These are phyloP conservation scores for Opisthocomus hoazin DNA, from an alignment of 2,113 vertebrate genomes.

Conservation along the genomic window DNA sequence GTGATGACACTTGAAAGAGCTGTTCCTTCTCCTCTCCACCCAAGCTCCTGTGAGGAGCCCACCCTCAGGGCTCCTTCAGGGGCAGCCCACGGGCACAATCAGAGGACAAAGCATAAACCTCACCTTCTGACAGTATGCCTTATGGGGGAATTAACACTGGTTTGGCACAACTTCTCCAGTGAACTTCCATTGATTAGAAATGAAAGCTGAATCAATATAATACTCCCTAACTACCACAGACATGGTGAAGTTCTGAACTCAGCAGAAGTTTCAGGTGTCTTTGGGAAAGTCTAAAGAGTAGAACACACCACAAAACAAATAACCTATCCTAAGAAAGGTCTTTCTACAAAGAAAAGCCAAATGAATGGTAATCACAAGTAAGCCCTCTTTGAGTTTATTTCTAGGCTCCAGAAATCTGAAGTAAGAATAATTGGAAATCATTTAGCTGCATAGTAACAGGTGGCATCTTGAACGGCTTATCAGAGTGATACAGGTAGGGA, in stretches of 20 bases:
- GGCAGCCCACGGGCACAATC: slow-evolving; percentile 25
- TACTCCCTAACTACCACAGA: background rate
- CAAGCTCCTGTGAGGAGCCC: background rate
- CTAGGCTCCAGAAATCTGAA: background rate
- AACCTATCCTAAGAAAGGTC: background rate
- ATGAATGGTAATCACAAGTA: background rate
- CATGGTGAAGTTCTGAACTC: background rate
- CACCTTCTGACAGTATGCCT: background rate
- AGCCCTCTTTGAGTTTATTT: background rate
- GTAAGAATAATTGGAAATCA: background rate
- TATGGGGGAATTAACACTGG: slow-evolving; percentile 4
- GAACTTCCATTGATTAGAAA: slow-evolving; percentile 27
- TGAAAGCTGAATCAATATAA: slow-evolving; percentile 33
- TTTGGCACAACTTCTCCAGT: slow-evolving; percentile 5
- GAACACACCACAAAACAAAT: background rate
- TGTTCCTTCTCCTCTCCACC: background rate
- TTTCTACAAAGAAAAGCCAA: background rate
- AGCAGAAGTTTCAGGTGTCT: background rate
- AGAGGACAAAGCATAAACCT: slow-evolving; percentile 6
- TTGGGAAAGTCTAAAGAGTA: background rate
- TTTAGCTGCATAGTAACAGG: background rate
- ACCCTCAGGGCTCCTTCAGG: slow-evolving; percentile 15
- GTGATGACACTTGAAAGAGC: background rate
- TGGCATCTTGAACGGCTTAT: background rate
- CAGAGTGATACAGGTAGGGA: background rate